Percentiles rank a stretch among this genome's conserved stretches.
Conservation (phyloP, 2,113 vertebrate species). For the Gavia stellata region DNA sequence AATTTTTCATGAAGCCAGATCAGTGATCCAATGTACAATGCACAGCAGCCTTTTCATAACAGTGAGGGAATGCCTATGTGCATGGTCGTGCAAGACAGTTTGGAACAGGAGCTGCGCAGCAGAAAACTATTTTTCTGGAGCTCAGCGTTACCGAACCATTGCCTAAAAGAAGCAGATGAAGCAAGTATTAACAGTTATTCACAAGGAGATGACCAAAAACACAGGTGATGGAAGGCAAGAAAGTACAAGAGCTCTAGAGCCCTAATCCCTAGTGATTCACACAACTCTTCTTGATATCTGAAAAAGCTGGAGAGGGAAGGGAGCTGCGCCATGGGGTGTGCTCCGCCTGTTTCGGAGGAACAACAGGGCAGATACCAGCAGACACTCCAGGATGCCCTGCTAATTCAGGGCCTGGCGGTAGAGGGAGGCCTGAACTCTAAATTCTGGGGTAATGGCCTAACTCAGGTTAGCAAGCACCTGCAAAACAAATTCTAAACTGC, state of each 20-base stretch:
- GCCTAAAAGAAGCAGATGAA: not conserved
- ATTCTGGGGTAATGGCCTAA: not conserved
- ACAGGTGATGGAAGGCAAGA: not conserved
- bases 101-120: not conserved
- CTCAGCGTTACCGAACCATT: not conserved
- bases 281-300: not conserved
- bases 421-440: not conserved
- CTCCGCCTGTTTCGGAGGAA: not conserved
- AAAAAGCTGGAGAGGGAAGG: not conserved
- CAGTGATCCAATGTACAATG: not conserved
- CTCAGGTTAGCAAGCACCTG: not conserved
- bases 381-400: not conserved
- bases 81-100: not conserved
- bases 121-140: not conserved
- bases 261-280: not conserved
- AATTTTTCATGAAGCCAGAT: not conserved
- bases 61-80: rapidly evolving
- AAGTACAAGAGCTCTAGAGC: not conserved
- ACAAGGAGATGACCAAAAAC: not conserved
- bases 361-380: not conserved
- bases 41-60: not conserved
- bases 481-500: not conserved
- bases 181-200: not conserved
- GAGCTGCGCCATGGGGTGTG: not conserved
- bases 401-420: not conserved